Evolutionary conservation across 2,113 vertebrate genomes (phyloP).

Genomic region (Mobula hypostoma): DNA sequence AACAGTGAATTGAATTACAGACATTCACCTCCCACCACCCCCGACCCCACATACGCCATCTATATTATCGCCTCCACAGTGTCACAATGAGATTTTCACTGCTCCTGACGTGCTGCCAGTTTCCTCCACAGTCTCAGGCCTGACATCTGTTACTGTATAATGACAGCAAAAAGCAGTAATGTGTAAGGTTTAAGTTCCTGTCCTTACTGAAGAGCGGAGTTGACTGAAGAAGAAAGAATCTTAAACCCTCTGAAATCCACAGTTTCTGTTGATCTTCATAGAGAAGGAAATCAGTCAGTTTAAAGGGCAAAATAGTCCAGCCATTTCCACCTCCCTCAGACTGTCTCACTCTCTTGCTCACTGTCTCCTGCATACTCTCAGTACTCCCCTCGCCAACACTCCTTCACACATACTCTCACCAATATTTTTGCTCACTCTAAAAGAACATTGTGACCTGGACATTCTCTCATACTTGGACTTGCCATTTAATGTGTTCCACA

Average conservation of each 20-base stretch:
- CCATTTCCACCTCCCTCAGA: background rate
- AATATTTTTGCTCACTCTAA: background rate
- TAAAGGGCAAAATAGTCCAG: background rate
- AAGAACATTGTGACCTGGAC: background rate
- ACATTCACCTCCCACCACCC: background rate
- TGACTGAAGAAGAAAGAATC: background rate
- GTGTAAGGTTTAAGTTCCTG: slow-evolving; percentile 4
- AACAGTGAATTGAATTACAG: background rate
- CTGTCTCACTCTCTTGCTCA: background rate
- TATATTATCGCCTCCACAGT: slow-evolving; percentile 21
- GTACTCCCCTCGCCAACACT: background rate
- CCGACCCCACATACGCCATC: background rate
- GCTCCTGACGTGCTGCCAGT: slow-evolving; percentile 1
- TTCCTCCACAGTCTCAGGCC: slow-evolving; percentile 23
- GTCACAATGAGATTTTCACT: slow-evolving; percentile 19
- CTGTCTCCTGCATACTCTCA: background rate
- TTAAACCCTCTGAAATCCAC: background rate
- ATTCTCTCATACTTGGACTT: background rate
- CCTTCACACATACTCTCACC: background rate
- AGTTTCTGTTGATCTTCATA: background rate
- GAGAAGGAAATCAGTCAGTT: background rate
- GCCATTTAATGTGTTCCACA: too few relatives aligned
- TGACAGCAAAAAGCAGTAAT: background rate
- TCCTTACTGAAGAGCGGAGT: background rate
- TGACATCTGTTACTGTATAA: slow-evolving; percentile 11